Base-by-base conservation (phyloP, 2,797 vertebrate genomes). In the Semotilus atromaculatus region DNA sequence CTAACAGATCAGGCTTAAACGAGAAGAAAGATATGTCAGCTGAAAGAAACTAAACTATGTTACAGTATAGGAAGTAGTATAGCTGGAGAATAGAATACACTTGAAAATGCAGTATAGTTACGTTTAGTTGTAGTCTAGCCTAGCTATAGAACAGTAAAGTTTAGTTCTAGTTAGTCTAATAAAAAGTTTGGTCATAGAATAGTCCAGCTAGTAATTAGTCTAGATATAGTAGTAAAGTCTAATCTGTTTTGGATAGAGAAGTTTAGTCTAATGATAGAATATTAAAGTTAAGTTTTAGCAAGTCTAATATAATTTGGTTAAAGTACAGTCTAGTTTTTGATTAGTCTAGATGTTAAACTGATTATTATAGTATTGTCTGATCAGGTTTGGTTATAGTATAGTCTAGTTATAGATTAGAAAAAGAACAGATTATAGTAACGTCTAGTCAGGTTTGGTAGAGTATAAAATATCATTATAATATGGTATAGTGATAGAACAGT, bases 21-120 rank as follows among this genome's bases (percentile, higher is more conserved):
- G 16, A 48, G 18, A 55, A 29, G 5, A 53, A 40, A 53, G 51
- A 81, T 1, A 7, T 7, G 1, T 21, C 51, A 60, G 38, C 26
- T 81, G 58, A 81, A 34, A 60, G 14, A 75, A 74, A 75, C 23
- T 75, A 40, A 77, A 19, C 21, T 26, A 11, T 51, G 29, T 45
- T 8, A 74, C 31, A 38, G 16, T 21, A 66, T 29, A 53, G 62
- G 31, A 21, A 16, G 13, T 10, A 79, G 18, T 48, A 0, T 48
- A 7, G 36, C 38, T 43, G 11, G 26, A 76, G 72, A 53, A 31
- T 11, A 34, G 18, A 9, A 19, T 34, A 58, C 18, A 29, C 34
- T 60, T 76, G 7, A 26, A 36, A 19, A 18, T 73, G 11, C 16
- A 31, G 70, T 7, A 45, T 76, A 6, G 7, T 18, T 8, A 38